Evolutionary conservation across 30 jellyfish, hydroid and myxozoan genomes (phyloP).

Genomic region (Aurelia sp.): DNA sequence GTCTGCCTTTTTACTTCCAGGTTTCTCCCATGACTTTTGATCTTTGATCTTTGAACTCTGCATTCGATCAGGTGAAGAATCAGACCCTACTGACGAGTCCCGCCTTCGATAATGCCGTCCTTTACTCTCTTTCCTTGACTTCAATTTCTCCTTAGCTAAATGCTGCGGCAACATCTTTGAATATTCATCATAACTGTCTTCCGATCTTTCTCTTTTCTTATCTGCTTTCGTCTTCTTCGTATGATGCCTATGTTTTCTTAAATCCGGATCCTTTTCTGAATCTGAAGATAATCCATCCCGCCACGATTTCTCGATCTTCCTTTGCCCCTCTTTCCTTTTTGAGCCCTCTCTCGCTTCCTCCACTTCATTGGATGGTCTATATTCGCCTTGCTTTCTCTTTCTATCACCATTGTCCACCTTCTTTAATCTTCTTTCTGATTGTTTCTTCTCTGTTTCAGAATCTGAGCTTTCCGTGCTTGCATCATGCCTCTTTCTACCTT

Average conservation of each 20-base stretch:
- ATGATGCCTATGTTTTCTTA: too few relatives aligned
- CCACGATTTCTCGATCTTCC: not conserved
- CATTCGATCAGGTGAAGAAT: not conserved
- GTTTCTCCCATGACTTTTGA: not conserved
- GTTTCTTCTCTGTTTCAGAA: not conserved
- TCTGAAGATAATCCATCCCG: not conserved
- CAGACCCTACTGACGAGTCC: not conserved
- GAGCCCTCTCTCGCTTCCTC: not conserved
- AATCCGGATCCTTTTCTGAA: too few relatives aligned
- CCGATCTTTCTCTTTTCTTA: conserved; percentile 3
- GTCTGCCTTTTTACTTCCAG: not conserved
- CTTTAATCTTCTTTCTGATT: not conserved
- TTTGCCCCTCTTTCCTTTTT: not conserved
- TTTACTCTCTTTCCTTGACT: not conserved
- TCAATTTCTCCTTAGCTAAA: not conserved
- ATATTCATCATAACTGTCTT: not conserved
- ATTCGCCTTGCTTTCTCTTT: not conserved
- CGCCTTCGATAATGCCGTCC: not conserved
- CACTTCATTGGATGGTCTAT: not conserved
- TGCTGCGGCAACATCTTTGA: too few relatives aligned
- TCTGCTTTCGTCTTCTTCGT: too few relatives aligned
- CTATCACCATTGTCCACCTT: not conserved
- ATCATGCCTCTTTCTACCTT: too few relatives aligned
- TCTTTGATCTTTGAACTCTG: not conserved
- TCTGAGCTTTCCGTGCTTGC: too few relatives aligned